phyloP scores from a whole-genome alignment of 1,140 invertebrate species.

The Oedothorax gibbosus region DNA sequence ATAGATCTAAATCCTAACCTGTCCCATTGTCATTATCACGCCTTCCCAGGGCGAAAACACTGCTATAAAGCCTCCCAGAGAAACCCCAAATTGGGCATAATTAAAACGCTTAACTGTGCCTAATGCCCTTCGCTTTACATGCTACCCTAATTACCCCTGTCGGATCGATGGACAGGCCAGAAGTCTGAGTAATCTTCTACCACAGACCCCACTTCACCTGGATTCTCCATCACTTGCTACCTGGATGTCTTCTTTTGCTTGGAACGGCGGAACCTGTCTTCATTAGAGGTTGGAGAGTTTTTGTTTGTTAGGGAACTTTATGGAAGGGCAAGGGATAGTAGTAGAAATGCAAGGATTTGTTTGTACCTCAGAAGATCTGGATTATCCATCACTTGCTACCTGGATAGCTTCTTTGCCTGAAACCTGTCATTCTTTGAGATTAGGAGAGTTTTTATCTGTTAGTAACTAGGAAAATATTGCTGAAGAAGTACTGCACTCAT shows the following conservation, averaged over 20 bases:
- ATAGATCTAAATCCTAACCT: no score
- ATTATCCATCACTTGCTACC: no score
- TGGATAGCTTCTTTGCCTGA: no score
- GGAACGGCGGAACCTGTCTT: background rate
- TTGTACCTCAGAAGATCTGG: no score
- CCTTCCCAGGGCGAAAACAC: conserved; percentile 7
- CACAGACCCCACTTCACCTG: conserved; percentile 37
- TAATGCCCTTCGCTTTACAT: conserved; percentile 37
- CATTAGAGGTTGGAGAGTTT: background rate
- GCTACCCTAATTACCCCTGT: conserved; percentile 39
- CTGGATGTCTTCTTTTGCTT: background rate
- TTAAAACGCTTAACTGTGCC: conserved; percentile 55
- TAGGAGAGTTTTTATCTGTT: no score
- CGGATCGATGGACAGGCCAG: conserved; percentile 44
- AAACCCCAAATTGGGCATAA: conserved; percentile 47
- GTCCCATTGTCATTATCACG: conserved; percentile 38
- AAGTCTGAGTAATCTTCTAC: conserved; percentile 52
- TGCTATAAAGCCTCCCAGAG: background rate
- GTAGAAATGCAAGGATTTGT: no score
- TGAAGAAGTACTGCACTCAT: no score
- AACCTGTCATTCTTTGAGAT: no score
- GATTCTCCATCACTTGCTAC: conserved; percentile 33
- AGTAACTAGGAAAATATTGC: no score
- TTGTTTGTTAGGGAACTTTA: no score
- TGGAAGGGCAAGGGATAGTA: no score